Conservation (phyloP, 2,888 invertebrate species). For the Baccha elongata region DNA sequence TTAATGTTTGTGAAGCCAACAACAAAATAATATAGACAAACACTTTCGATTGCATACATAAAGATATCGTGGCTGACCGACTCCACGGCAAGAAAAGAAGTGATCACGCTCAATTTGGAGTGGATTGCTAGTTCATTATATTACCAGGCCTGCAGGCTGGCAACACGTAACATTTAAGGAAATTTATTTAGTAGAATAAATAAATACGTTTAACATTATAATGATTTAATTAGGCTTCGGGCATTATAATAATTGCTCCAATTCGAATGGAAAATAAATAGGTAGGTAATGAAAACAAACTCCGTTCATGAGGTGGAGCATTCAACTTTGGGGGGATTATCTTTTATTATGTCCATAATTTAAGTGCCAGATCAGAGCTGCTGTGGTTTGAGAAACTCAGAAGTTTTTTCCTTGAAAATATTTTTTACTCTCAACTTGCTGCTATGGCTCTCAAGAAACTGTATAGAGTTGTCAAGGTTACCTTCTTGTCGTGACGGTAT, state of each 20-base stretch:
- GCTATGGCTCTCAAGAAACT: constrained; percentile 27
- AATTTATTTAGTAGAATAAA: constrained; percentile 57
- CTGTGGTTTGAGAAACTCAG: constrained; percentile 57
- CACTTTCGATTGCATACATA: too few relatives aligned
- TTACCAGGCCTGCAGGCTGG: constrained; percentile 35
- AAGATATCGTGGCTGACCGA: too few relatives aligned
- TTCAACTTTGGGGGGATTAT: constrained; percentile 51
- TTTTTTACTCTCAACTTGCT: constrained; percentile 4
- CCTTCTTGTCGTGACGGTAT: constrained; percentile 19
- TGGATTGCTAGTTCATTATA: constrained; percentile 47
- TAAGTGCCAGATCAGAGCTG: constrained; percentile 3
- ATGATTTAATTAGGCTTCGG: constrained; percentile 57
- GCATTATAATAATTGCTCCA: constrained; percentile 7
- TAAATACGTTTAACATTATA: constrained; percentile 50
- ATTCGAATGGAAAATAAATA: constrained; percentile 32
- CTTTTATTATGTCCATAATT: background rate
- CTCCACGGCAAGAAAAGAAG: constrained; percentile 30
- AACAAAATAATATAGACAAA: too few relatives aligned
- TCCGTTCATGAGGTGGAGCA: constrained; percentile 45
- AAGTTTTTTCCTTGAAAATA: constrained; percentile 57
- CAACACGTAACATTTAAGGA: constrained; percentile 57
- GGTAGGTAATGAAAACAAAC: constrained; percentile 6
- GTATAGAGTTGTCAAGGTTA: constrained; percentile 67
- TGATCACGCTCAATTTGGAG: constrained; percentile 47
- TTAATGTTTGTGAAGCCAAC: too few relatives aligned